phyloP scores from a whole-genome alignment of 2,888 invertebrate genomes.

The Caenorhabditis parvicauda region DNA sequence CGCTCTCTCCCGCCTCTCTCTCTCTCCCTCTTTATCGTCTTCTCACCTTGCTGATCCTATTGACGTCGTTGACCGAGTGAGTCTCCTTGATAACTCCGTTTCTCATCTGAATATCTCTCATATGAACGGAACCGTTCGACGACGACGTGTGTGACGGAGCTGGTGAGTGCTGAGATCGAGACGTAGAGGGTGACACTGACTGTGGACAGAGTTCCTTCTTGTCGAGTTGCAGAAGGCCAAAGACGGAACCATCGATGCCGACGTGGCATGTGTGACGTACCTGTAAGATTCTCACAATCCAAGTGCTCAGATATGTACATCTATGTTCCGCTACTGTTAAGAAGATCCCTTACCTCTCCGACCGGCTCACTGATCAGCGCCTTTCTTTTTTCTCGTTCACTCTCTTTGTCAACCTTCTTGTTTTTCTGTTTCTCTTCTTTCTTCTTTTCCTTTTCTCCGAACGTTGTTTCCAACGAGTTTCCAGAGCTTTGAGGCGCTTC shows the following conservation, averaged over 20 bases:
- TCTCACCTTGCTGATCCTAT: conserved; percentile 12
- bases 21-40: not conserved
- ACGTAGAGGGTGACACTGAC: conserved; percentile 28
- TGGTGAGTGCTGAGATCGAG: conserved; percentile 14
- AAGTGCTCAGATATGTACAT: too few relatives aligned
- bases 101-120: conserved; percentile 22
- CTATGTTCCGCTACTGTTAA: too few relatives aligned
- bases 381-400: conserved; percentile 46
- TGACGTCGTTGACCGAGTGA: conserved; percentile 33
- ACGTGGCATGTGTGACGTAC: conserved; percentile 94
- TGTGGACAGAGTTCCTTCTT: conserved; percentile 47
- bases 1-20: too few relatives aligned
- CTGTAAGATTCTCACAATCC: too few relatives aligned
- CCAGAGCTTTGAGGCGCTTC: conserved; percentile 19
- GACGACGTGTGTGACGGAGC: conserved; percentile 24
- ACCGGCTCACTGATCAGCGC: conserved; percentile 89
- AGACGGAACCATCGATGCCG: conserved; percentile 92
- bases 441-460: conserved; percentile 20
- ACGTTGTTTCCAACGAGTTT: conserved; percentile 15
- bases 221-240: conserved; percentile 78
- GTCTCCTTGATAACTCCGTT: conserved; percentile 36
- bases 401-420: conserved; percentile 30
- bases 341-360: too few relatives aligned
- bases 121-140: conserved; percentile 24
- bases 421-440: conserved; percentile 31